phyloP scores from a whole-genome alignment of 2,113 vertebrate species.

The Chroicocephalus ridibundus region DNA sequence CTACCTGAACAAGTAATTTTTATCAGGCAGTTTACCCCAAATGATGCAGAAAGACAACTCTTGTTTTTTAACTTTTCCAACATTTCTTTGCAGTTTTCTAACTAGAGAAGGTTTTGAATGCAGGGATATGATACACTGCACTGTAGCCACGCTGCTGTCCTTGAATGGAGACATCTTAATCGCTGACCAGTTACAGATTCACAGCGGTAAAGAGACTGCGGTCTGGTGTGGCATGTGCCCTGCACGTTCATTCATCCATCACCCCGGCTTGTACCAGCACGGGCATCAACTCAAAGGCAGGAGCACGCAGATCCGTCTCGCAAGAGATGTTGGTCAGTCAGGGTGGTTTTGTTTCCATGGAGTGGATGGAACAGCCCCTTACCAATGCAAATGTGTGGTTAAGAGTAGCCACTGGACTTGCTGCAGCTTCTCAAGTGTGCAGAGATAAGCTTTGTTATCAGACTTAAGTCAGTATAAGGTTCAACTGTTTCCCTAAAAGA shows the following conservation, averaged over 20 bases:
- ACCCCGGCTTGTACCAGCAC: background rate
- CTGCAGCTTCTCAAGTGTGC: background rate
- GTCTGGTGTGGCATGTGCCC: background rate
- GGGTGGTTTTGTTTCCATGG: background rate
- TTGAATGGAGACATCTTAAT: background rate
- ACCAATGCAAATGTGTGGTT: background rate
- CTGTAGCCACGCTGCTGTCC: background rate
- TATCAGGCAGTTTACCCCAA: background rate
- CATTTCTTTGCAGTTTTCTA: background rate
- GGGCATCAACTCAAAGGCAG: background rate
- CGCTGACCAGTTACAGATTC: background rate
- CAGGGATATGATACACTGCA: background rate
- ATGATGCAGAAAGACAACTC: background rate
- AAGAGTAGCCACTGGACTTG: background rate
- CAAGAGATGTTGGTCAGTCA: background rate
- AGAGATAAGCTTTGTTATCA: slow-evolving; percentile 18
- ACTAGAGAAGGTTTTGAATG: background rate
- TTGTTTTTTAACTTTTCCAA: background rate
- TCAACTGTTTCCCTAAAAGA: background rate
- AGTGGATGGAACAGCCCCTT: background rate
- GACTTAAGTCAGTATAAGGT: background rate
- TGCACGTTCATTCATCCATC: background rate
- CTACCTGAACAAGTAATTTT: background rate
- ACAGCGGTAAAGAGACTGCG: background rate
- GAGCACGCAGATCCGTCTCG: background rate